Percentiles rank a stretch among this genome's conserved stretches.
Conservation (phyloP, 2,888 invertebrate genomes). For the Dynastes hyllus region DNA sequence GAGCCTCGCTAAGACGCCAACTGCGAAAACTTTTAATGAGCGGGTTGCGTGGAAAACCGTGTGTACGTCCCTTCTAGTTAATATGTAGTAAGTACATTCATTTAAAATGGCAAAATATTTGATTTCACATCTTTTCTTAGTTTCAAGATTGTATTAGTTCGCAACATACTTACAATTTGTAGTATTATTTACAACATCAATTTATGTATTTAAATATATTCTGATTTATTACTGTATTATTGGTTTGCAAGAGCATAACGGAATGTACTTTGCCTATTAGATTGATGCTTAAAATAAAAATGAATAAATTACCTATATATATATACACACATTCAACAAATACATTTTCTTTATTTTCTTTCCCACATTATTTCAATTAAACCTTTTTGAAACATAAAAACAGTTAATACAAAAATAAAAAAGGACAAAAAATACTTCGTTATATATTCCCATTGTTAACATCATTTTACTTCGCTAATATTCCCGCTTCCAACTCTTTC, state of each 20-base stretch:
- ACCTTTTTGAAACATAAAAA: slow-evolving; percentile 18
- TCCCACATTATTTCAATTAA: slow-evolving; percentile 17
- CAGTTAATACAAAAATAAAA: background rate
- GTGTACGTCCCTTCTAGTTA: no score
- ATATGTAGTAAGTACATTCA: no score
- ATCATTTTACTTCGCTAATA: slow-evolving; percentile 34
- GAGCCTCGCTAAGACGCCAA: no score
- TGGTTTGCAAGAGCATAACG: slow-evolving; percentile 48
- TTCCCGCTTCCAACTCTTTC: slow-evolving; percentile 48
- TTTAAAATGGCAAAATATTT: no score
- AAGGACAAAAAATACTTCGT: background rate
- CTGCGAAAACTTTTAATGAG: no score
- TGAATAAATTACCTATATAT: slow-evolving; percentile 70
- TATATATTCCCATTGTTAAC: background rate
- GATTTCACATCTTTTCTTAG: no score
- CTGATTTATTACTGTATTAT: slow-evolving; percentile 30
- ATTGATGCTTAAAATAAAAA: slow-evolving; percentile 60
- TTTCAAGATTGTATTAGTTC: no score
- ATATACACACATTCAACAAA: slow-evolving; percentile 9
- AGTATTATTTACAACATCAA: background rate
- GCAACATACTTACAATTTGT: background rate
- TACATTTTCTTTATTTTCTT: slow-evolving; percentile 53
- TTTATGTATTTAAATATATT: slow-evolving; percentile 22
- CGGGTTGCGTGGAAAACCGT: no score
- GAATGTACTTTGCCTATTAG: slow-evolving; percentile 52